These are phyloP conservation scores for Menidia menidia DNA, from an alignment of 2,797 vertebrate genomes.

Conservation along the genomic window DNA sequence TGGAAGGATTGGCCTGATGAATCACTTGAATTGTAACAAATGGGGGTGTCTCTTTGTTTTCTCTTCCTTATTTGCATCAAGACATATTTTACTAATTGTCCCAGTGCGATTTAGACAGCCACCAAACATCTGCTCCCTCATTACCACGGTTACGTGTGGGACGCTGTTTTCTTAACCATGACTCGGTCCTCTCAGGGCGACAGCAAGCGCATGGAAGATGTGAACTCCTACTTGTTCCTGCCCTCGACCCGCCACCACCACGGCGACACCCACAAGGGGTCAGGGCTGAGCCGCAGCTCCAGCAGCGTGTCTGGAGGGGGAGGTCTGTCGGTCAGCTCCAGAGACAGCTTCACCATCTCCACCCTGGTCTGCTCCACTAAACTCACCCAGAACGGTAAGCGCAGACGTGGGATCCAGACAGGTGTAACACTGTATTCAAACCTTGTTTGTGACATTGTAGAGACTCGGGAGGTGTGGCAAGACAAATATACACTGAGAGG, in stretches of 20 bases:
- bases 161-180: not conserved
- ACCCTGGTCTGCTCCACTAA: constrained; percentile 98
- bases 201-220: constrained; percentile 98
- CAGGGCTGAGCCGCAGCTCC: constrained; percentile 84
- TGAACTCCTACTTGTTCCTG: constrained; percentile 86
- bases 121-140: constrained; percentile 14
- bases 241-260: constrained; percentile 87
- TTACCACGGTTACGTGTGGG: not conserved
- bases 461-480: constrained; percentile 18
- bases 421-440: not conserved
- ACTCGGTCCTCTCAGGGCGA: constrained; percentile 86
- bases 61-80: not conserved
- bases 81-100: constrained; percentile 20
- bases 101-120: not conserved
- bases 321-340: constrained; percentile 91
- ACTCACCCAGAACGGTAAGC: constrained; percentile 94
- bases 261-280: constrained; percentile 82
- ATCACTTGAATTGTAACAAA: constrained; percentile 7
- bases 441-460: constrained; percentile 3
- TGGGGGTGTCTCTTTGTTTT: not conserved
- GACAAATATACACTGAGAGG: constrained; percentile 1
- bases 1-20: constrained; percentile 21
- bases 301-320: constrained; percentile 79
- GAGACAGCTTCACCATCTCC: constrained; percentile 92
- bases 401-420: not conserved